Evolutionary conservation across 2,888 invertebrate species (phyloP).

Genomic region (Drosophila macrospina): DNA sequence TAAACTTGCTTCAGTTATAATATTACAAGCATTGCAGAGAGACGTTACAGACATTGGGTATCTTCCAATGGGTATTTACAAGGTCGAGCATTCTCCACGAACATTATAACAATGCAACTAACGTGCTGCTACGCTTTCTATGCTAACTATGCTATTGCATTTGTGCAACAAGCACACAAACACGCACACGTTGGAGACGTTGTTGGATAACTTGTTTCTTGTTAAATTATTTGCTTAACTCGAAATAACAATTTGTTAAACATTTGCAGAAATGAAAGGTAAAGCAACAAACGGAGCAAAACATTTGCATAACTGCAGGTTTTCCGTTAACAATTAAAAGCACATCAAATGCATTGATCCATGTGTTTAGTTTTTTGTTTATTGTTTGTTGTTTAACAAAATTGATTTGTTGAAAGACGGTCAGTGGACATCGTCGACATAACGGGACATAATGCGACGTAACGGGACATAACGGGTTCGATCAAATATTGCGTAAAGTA

Average conservation of each 20-base stretch:
- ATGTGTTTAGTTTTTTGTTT: not conserved
- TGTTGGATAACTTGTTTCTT: constrained; percentile 45
- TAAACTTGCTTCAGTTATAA: not conserved
- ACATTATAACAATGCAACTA: too few relatives aligned
- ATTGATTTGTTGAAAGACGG: constrained; percentile 20
- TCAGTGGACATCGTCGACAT: not conserved
- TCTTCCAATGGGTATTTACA: not conserved
- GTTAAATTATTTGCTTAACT: constrained; percentile 62
- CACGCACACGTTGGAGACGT: constrained; percentile 3
- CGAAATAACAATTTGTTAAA: constrained; percentile 66
- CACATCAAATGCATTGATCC: constrained; percentile 42
- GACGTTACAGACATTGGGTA: too few relatives aligned
- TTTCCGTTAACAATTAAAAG: constrained; percentile 75
- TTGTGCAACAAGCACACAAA: constrained; percentile 11
- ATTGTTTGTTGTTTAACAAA: too few relatives aligned
- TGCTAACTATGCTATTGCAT: constrained; percentile 2
- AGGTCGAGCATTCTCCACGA: not conserved
- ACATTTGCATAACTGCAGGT: constrained; percentile 67
- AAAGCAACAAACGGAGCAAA: constrained; percentile 39
- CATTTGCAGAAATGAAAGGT: constrained; percentile 48
- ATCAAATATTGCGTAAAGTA: constrained; percentile 55
- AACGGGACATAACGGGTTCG: constrained; percentile 48
- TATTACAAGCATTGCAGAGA: not conserved
- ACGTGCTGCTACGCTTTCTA: constrained; percentile 8
- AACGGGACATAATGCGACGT: not conserved